A percentile compares a stretch with the other conserved stretches of the same genome.
Evolutionary conservation across 2,797 vertebrate species (phyloP).

Genomic region (Alcedo quadribrachys): DNA sequence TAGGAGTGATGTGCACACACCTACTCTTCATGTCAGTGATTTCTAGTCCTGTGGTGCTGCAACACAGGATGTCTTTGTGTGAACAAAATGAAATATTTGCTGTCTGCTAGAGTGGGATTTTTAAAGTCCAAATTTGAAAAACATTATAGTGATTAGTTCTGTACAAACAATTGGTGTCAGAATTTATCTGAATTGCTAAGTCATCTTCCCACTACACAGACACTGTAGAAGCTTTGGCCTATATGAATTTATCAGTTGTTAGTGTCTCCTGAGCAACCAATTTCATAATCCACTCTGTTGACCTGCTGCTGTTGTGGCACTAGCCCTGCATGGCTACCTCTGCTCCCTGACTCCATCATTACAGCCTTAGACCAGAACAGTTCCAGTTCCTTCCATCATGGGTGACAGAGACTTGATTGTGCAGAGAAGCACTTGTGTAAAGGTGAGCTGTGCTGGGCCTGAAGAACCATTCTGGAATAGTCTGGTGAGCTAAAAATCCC

Average conservation of each 20-base stretch:
- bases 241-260: background rate
- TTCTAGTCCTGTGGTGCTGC: background rate
- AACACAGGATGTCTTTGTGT: background rate
- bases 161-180: background rate
- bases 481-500: constrained; percentile 26
- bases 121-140: background rate
- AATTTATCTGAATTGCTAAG: background rate
- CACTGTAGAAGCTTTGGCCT: background rate
- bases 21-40: background rate
- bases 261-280: background rate
- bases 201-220: background rate
- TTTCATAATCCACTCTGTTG: background rate
- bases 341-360: background rate
- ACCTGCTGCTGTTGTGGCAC: background rate
- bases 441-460: background rate
- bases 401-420: background rate
- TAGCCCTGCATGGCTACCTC: background rate
- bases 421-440: background rate
- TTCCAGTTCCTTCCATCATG: background rate
- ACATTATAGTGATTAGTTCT: background rate
- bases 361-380: background rate
- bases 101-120: background rate
- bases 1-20: background rate
- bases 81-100: background rate
- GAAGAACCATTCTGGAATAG: background rate